Conservation (phyloP, 1,140 invertebrate species). For the Nasonia giraulti region DNA sequence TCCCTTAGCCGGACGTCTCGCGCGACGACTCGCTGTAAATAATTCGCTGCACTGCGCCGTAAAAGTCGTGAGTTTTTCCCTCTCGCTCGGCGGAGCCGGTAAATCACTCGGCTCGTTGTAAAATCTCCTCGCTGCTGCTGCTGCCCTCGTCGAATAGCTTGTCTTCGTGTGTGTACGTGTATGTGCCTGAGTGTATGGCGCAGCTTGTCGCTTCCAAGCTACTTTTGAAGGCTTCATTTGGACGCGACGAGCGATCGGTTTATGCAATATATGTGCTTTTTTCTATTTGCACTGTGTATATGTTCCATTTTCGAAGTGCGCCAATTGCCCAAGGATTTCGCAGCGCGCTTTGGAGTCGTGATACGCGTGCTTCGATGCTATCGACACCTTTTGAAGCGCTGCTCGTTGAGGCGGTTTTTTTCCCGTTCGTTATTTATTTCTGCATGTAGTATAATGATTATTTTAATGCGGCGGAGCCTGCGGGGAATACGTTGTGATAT, state of each 20-base stretch:
- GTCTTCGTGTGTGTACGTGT: background rate
- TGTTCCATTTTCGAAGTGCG: background rate
- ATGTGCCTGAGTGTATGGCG: background rate
- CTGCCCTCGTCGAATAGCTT: background rate
- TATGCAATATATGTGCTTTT: background rate
- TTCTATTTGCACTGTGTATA: background rate
- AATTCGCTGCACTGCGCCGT: conserved; percentile 65
- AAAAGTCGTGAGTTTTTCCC: conserved; percentile 66
- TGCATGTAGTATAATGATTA: no score
- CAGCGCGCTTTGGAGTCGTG: background rate
- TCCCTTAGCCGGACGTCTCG: conserved; percentile 56
- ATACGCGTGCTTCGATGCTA: no score
- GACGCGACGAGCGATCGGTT: background rate
- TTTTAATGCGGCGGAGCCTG: no score
- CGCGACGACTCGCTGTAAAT: conserved; percentile 62
- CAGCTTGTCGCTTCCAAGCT: background rate
- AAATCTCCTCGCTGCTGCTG: conserved; percentile 54
- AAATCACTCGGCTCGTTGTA: conserved; percentile 63
- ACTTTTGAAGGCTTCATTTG: conserved; percentile 24
- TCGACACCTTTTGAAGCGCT: no score
- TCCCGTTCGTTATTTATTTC: no score
- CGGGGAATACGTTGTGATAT: no score
- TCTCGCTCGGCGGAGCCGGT: conserved; percentile 50
- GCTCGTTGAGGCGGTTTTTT: no score
- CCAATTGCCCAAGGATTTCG: background rate